Percentiles rank a stretch among this genome's conserved stretches.
phyloP scores from a whole-genome alignment of 2,113 vertebrate genomes.

The Melanerpes aurifrons region DNA sequence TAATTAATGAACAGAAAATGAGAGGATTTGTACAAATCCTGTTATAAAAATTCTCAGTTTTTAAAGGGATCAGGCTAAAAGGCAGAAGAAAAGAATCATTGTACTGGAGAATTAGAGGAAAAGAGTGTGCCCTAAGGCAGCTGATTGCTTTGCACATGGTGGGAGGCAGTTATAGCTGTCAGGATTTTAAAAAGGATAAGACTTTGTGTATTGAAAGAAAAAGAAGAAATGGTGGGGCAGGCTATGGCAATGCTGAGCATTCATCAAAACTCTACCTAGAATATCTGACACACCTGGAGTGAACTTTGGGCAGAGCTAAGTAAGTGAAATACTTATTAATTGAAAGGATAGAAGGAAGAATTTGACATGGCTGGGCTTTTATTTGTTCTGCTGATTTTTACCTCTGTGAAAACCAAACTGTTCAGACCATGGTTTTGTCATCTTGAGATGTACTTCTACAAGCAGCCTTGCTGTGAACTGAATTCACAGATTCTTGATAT shows the following conservation, averaged over 20 bases:
- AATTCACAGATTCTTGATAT: neutral
- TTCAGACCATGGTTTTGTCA: rapidly evolving
- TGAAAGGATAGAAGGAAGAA: neutral
- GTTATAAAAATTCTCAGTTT: neutral
- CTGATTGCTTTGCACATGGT: neutral
- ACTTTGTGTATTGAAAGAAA: neutral
- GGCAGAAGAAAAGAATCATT: slow-evolving; percentile 26
- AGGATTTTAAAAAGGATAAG: neutral
- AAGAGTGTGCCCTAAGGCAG: neutral
- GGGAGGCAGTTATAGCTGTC: neutral
- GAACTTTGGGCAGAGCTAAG: neutral
- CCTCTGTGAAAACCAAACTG: neutral
- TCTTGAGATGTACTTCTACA: neutral
- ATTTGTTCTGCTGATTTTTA: neutral
- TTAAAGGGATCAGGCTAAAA: slow-evolving; percentile 13
- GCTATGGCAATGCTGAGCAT: neutral
- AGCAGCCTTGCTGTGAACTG: neutral
- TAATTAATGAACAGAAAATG: slow-evolving; percentile 36
- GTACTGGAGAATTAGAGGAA: slow-evolving; percentile 6
- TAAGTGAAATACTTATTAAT: neutral
- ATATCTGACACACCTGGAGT: neutral
- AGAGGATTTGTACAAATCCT: slow-evolving; percentile 13
- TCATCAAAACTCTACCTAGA: neutral
- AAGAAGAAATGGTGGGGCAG: neutral
- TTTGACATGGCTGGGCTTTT: neutral